Conservation (phyloP, 2,113 vertebrate species). For the Vidua chalybeata region DNA sequence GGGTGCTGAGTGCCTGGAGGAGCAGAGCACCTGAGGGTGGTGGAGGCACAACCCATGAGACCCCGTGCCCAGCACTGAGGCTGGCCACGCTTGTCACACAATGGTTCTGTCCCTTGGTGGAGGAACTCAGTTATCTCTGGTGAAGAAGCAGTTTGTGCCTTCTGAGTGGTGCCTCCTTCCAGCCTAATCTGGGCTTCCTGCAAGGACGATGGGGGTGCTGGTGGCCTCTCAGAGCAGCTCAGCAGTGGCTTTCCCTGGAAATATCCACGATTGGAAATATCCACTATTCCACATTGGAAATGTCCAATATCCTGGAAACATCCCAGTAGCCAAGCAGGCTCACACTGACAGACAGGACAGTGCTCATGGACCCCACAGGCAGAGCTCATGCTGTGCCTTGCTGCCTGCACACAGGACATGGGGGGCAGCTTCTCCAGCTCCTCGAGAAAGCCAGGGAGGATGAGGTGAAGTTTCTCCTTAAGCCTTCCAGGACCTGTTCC, state of each 20-base stretch:
- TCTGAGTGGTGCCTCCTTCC: background rate
- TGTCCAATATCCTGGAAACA: background rate
- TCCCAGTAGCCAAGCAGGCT: background rate
- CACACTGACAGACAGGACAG: accelerated
- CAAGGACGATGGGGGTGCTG: accelerated
- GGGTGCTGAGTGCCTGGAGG: background rate
- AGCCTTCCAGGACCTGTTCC: background rate
- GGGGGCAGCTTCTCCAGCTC: background rate
- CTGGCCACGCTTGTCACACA: background rate
- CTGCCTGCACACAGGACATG: background rate
- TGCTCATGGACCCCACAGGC: background rate
- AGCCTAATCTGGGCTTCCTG: background rate
- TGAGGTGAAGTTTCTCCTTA: background rate
- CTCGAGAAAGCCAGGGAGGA: background rate
- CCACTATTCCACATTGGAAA: background rate
- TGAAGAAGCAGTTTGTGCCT: background rate
- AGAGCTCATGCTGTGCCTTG: background rate
- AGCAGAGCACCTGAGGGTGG: background rate
- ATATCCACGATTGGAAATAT: background rate
- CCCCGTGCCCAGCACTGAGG: background rate
- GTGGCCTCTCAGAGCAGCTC: background rate
- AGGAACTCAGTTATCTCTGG: background rate
- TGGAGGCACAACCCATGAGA: background rate
- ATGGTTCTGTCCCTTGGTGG: background rate
- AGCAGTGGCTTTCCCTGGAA: background rate